These are phyloP conservation scores for Dryobates pubescens DNA, from an alignment of 2,797 vertebrate species.

Conservation along the genomic window DNA sequence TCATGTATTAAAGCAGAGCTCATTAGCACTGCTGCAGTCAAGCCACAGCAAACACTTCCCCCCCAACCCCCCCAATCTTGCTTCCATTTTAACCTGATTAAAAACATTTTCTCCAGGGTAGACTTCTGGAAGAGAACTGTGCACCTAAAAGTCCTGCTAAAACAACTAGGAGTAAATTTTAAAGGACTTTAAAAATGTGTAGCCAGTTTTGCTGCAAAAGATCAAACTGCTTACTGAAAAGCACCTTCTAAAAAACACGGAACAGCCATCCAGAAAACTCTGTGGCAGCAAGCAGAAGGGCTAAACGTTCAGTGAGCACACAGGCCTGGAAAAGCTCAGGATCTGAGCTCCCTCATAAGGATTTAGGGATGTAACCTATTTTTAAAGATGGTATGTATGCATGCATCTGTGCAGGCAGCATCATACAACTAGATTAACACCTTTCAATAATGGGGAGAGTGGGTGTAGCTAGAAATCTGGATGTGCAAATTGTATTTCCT, in stretches of 20 bases:
- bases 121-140: slow-evolving; percentile 43
- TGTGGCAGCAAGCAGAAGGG: background rate
- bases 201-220: background rate
- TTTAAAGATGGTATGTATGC: slow-evolving; percentile 17
- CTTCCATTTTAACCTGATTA: slow-evolving; percentile 74
- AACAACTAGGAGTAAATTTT: background rate
- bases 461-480: slow-evolving; percentile 61
- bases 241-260: background rate
- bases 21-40: slow-evolving; percentile 70
- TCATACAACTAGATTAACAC: slow-evolving; percentile 58
- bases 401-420: slow-evolving; percentile 46
- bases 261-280: slow-evolving; percentile 12
- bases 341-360: background rate
- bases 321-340: background rate
- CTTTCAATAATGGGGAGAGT: slow-evolving; percentile 57
- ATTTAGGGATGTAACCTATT: slow-evolving; percentile 39
- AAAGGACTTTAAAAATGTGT: slow-evolving; percentile 32
- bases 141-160: slow-evolving; percentile 10
- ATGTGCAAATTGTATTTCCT: slow-evolving; percentile 72
- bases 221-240: slow-evolving; percentile 27
- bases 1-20: slow-evolving; percentile 73
- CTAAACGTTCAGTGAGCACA: background rate
- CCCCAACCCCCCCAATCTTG: slow-evolving; percentile 4
- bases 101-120: slow-evolving; percentile 71
- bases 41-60: slow-evolving; percentile 52